phyloP scores from a whole-genome alignment of 2,888 invertebrate genomes.

The Cephonodes hylas region DNA sequence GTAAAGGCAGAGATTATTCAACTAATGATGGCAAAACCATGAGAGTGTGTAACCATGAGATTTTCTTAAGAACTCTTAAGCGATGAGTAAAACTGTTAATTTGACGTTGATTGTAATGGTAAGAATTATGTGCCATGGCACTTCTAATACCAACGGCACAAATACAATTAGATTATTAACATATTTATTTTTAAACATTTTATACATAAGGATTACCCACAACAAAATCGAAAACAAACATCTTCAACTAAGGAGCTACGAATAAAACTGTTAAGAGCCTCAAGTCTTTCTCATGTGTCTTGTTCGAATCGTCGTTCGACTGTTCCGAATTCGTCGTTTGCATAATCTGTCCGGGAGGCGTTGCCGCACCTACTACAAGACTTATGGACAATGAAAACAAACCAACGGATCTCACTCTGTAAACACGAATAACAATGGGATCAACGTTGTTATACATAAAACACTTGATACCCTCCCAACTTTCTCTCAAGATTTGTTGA shows the following conservation, averaged over 20 bases:
- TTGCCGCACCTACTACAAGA: constrained; percentile 9
- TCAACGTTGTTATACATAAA: neutral
- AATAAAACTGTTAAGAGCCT: neutral
- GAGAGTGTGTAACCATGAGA: too few species aligned
- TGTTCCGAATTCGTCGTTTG: neutral
- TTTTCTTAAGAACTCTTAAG: too few species aligned
- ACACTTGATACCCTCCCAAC: neutral
- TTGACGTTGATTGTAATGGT: too few species aligned
- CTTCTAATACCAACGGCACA: too few species aligned
- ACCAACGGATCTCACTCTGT: constrained; percentile 13
- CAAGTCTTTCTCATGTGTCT: neutral
- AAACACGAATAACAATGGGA: constrained; percentile 13
- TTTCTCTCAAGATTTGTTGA: neutral
- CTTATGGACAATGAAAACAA: constrained; percentile 16
- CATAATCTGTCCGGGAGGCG: constrained; percentile 8
- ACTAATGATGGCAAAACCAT: too few species aligned
- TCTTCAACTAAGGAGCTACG: neutral
- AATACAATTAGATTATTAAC: too few species aligned
- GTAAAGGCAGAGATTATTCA: too few species aligned
- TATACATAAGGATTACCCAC: neutral
- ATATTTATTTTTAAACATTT: too few species aligned
- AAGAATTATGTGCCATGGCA: too few species aligned
- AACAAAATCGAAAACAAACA: neutral
- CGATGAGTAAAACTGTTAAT: too few species aligned
- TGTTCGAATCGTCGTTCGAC: neutral